Percentiles rank a stretch among this genome's conserved stretches.
Evolutionary conservation across 2,888 invertebrate genomes (phyloP).

Genomic region (Microctonus hyperodae): DNA sequence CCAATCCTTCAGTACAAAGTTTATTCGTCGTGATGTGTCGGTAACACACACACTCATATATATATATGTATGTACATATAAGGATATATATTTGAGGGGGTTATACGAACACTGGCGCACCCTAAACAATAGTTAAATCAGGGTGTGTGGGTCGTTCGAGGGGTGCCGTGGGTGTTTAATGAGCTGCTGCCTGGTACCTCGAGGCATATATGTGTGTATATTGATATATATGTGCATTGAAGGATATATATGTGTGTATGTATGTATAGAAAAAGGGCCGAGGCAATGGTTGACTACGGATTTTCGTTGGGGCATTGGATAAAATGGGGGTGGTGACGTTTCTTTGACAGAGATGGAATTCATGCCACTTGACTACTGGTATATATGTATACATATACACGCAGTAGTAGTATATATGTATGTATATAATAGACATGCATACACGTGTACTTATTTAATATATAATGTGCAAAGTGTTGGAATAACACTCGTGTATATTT

Average conservation of each 20-base stretch:
- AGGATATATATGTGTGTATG: conserved; percentile 3
- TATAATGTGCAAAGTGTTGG: conserved; percentile 53
- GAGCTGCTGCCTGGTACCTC: conserved; percentile 55
- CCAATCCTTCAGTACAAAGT: conserved; percentile 45
- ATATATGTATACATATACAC: background rate
- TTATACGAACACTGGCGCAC: conserved; percentile 21
- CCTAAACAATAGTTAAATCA: conserved; percentile 61
- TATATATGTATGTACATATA: background rate
- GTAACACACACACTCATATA: conserved; percentile 4
- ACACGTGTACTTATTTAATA: conserved; percentile 22
- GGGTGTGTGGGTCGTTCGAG: conserved; percentile 53
- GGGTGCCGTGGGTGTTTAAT: conserved; percentile 62
- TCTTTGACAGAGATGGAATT: conserved; percentile 26
- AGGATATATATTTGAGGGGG: conserved; percentile 9
- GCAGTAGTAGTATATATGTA: no score
- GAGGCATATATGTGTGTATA: conserved; percentile 29
- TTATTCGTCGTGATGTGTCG: conserved; percentile 34
- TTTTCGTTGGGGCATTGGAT: conserved; percentile 15
- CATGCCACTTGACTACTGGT: conserved; percentile 55
- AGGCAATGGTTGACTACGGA: conserved; percentile 10
- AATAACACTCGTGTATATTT: conserved; percentile 47
- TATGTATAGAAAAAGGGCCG: conserved; percentile 13
- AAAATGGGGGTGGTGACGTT: conserved; percentile 43
- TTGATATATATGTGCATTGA: conserved; percentile 9
- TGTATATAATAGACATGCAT: background rate